Evolutionary conservation across 1,140 invertebrate species (phyloP).

Genomic region (Ditylenchus dipsaci): DNA sequence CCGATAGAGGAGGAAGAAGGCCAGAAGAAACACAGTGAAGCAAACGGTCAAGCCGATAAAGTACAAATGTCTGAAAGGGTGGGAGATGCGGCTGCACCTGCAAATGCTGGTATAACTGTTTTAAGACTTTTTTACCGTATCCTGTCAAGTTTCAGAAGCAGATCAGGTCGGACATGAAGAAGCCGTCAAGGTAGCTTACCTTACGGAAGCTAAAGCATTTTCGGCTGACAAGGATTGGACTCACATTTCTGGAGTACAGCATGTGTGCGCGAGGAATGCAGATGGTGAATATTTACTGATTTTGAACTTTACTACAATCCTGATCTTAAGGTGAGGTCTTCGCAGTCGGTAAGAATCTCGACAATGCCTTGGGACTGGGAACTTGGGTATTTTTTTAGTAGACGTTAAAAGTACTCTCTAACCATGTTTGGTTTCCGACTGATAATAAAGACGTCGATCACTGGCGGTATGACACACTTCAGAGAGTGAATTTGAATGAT

Average conservation of each 20-base stretch:
- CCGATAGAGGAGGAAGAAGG: neutral
- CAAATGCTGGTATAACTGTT: no score
- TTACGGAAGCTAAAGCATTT: conserved; percentile 35
- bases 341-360: conserved; percentile 53
- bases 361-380: conserved; percentile 53
- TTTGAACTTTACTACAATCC: neutral
- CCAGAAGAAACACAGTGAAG: neutral
- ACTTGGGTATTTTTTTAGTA: conserved; percentile 43
- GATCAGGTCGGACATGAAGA: conserved; percentile 9
- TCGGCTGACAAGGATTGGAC: conserved; percentile 38
- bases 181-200: conserved; percentile 14
- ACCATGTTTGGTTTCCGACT: neutral
- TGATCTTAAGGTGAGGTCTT: conserved; percentile 45
- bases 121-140: no score
- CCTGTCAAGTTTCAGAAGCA: neutral
- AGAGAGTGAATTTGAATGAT: conserved; percentile 32
- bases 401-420: conserved; percentile 15
- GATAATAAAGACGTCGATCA: conserved; percentile 39
- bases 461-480: conserved; percentile 49
- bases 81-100: no score
- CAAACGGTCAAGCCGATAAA: no score
- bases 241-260: conserved; percentile 52
- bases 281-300: neutral
- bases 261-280: conserved; percentile 36
- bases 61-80: no score